Percentiles rank a stretch among this genome's conserved stretches.
phyloP scores from a whole-genome alignment of 2,888 invertebrate species.

The Chrysomela aeneicollis region DNA sequence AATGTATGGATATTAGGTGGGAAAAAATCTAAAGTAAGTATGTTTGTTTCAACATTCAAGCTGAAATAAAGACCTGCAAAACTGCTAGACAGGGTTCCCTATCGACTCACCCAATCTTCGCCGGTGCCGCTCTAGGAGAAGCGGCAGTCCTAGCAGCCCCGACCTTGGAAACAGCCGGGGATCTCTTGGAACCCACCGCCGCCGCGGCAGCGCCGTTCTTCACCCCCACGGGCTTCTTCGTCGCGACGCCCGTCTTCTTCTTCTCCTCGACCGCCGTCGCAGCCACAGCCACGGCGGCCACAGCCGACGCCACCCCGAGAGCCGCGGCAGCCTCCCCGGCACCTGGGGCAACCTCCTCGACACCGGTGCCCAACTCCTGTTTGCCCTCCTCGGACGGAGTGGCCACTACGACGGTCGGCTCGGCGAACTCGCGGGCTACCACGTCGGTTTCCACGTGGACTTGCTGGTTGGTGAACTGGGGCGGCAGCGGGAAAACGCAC shows the following conservation, averaged over 20 bases:
- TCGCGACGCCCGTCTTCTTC: conserved; percentile 38
- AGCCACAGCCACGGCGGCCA: conserved; percentile 24
- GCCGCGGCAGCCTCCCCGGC: conserved; percentile 23
- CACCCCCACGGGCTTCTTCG: conserved; percentile 30
- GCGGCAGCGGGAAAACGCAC: conserved; percentile 39
- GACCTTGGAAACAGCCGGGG: conserved; percentile 23
- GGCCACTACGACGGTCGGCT: conserved; percentile 48
- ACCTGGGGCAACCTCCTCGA: conserved; percentile 21
- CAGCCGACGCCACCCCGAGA: conserved; percentile 18
- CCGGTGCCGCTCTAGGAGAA: conserved; percentile 28
- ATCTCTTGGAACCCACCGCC: conserved; percentile 1
- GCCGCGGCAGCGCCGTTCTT: not conserved
- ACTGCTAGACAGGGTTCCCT: not conserved
- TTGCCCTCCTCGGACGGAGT: conserved; percentile 53
- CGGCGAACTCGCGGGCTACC: conserved; percentile 52
- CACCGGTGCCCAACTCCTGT: conserved; percentile 14
- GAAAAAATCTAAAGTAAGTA: no score
- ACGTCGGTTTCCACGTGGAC: conserved; percentile 51
- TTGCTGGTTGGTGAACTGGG: conserved; percentile 26
- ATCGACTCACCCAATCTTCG: conserved; percentile 38
- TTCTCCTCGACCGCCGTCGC: conserved; percentile 34
- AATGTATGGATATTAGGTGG: no score
- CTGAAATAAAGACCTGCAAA: no score
- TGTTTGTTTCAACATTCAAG: no score
- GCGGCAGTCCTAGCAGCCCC: conserved; percentile 15